phyloP scores from a whole-genome alignment of 2,113 vertebrate genomes.

The Callipepla californica region DNA sequence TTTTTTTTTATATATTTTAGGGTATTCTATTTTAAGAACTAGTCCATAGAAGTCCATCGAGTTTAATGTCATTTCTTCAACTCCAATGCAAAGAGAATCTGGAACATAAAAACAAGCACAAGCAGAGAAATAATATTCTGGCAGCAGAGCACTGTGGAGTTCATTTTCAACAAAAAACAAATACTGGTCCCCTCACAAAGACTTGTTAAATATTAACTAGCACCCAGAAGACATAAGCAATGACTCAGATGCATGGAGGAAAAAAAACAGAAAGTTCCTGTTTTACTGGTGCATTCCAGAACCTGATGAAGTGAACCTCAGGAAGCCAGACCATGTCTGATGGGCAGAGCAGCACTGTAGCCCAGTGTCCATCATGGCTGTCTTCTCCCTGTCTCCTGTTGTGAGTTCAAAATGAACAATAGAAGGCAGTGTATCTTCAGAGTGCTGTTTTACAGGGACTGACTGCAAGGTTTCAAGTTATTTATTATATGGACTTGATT shows the following conservation, averaged over 20 bases:
- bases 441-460: slow-evolving; percentile 25
- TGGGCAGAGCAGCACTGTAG: neutral
- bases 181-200: neutral
- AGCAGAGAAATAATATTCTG: slow-evolving; percentile 32
- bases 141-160: slow-evolving; percentile 13
- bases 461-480: slow-evolving; percentile 54
- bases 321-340: neutral
- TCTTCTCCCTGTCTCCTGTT: neutral
- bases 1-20: slow-evolving; percentile 15
- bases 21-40: slow-evolving; percentile 56
- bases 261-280: neutral
- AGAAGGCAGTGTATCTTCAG: neutral
- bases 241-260: neutral
- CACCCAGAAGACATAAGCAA: neutral
- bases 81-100: slow-evolving; percentile 32
- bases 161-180: slow-evolving; percentile 31
- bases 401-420: slow-evolving; percentile 32
- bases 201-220: neutral
- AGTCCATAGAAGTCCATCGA: slow-evolving; percentile 14
- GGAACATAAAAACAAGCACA: slow-evolving; percentile 51
- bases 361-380: neutral
- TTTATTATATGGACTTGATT: slow-evolving; percentile 46
- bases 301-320: neutral
- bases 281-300: neutral
- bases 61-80: slow-evolving; percentile 23